Base-by-base conservation (phyloP, 2,888 invertebrate species). In the Boloria euphrosyne region DNA sequence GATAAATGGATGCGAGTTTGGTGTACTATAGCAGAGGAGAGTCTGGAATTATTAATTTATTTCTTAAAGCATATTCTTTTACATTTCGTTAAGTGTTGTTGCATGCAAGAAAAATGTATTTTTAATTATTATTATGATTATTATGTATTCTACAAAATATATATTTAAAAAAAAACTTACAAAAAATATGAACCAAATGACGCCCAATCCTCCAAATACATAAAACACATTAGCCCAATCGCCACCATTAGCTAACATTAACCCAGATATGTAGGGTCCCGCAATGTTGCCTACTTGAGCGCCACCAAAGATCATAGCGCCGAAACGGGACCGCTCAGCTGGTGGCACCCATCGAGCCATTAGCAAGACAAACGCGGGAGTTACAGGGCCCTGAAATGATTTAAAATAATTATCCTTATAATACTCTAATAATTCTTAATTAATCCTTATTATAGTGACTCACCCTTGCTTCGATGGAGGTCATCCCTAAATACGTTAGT, bases 311-410 rank as follows among this genome's bases (percentile, higher is more conserved):
- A 94, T 93, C 80, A 94, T 90, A 1, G 94, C 93, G 0, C 94
- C 93, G 50, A 94, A 87, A 52, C 89, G 80, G 4, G 94, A 93
- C 44, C 94, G 80, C 73, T 94, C 94, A 4, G 86, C 76, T 0
- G 93, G 92, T 0, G 94, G 94, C 0, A 93, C 91, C 94, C 94
- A 94, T 75, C 93, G 86, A 0, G 94, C 93, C 70, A 94, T 79
- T 10, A 95, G 76, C 0, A 93, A 83, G 13, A 94, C 93, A 81
- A 95, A 93, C 0, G 95, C 94, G 53, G 93, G 94, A 68, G 93
- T 94, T 0, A 93, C 93, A 13, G 93, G 92, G 49, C 94, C 94
- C 94, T 94, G 72, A 65, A 62, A 67, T 27, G 13, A 46, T 43
- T 27, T 2, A 52, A 51, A 52, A 52, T 31, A 1, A 31, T 31